A percentile compares a stretch with the other conserved stretches of the same genome.
These are phyloP conservation scores for Platyscapa corneri DNA, from an alignment of 1,140 invertebrate species.

Conservation along the genomic window DNA sequence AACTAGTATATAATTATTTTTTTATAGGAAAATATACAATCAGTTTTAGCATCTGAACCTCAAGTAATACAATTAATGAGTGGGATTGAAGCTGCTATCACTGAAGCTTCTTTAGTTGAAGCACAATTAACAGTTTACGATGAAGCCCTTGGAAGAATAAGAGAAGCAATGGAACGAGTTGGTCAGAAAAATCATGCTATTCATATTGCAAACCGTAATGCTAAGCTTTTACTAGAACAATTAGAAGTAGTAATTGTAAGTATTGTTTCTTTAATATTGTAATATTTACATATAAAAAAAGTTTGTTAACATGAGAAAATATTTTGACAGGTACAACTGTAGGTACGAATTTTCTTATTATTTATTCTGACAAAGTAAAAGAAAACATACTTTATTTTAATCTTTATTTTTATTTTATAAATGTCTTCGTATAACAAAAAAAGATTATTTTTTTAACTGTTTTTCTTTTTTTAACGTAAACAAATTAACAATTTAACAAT, in stretches of 20 bases:
- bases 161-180: constrained; percentile 91
- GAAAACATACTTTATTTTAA: no score
- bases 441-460: background rate
- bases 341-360: no score
- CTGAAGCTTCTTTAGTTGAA: constrained; percentile 86
- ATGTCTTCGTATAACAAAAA: background rate
- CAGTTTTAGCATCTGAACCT: constrained; percentile 87
- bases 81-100: constrained; percentile 86
- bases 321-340: no score
- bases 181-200: constrained; percentile 94
- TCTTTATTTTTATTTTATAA: background rate
- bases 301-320: no score
- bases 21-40: constrained; percentile 86
- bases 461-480: no score
- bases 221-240: constrained; percentile 85
- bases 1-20: no score
- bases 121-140: constrained; percentile 83
- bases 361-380: no score
- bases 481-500: no score
- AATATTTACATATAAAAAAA: background rate
- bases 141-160: constrained; percentile 85
- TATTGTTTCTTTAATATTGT: constrained; percentile 52
- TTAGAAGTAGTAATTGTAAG: constrained; percentile 88
- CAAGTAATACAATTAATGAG: constrained; percentile 90
- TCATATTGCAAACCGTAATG: constrained; percentile 90